Evolutionary conservation across 2,113 vertebrate genomes (phyloP).

Genomic region (Prochilodus magdalenae): DNA sequence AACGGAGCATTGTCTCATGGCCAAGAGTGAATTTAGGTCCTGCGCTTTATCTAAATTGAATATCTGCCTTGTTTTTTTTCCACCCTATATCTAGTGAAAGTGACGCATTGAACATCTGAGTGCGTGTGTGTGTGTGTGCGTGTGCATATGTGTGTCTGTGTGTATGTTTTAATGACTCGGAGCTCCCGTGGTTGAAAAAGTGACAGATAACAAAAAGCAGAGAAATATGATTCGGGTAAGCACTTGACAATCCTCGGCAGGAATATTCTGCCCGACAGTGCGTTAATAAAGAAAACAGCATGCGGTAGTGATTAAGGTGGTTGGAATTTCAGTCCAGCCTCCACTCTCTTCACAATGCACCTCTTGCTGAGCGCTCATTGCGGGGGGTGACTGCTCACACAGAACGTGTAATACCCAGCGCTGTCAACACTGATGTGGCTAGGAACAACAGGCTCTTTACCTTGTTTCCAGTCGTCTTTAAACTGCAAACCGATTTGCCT

Average conservation of each 20-base stretch:
- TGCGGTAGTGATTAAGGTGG: conserved; percentile 66
- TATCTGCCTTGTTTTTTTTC: conserved; percentile 81
- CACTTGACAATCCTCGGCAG: conserved; percentile 67
- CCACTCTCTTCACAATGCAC: conserved; percentile 41
- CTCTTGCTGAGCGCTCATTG: conserved; percentile 34
- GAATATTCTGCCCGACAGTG: conserved; percentile 61
- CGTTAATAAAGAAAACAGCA: conserved; percentile 70
- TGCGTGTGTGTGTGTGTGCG: conserved; percentile 17
- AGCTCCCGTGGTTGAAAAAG: conserved; percentile 73
- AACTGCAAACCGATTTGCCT: conserved; percentile 22
- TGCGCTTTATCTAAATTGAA: conserved; percentile 84
- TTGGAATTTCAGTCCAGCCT: conserved; percentile 57
- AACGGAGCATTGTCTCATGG: conserved; percentile 77
- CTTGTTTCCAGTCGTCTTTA: conserved; percentile 36
- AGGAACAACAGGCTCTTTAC: conserved; percentile 31
- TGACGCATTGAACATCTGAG: conserved; percentile 60
- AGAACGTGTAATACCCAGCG: conserved; percentile 38
- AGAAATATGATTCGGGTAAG: conserved; percentile 72
- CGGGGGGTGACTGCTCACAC: conserved; percentile 37
- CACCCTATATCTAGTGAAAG: conserved; percentile 70
- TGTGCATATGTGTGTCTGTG: conserved; percentile 22
- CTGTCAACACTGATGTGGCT: conserved; percentile 36
- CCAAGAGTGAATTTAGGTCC: conserved; percentile 69
- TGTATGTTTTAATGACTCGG: conserved; percentile 63
- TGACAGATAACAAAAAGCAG: conserved; percentile 73